phyloP scores from a whole-genome alignment of 2,888 invertebrate genomes.

The Scaptomyza polygonia region DNA sequence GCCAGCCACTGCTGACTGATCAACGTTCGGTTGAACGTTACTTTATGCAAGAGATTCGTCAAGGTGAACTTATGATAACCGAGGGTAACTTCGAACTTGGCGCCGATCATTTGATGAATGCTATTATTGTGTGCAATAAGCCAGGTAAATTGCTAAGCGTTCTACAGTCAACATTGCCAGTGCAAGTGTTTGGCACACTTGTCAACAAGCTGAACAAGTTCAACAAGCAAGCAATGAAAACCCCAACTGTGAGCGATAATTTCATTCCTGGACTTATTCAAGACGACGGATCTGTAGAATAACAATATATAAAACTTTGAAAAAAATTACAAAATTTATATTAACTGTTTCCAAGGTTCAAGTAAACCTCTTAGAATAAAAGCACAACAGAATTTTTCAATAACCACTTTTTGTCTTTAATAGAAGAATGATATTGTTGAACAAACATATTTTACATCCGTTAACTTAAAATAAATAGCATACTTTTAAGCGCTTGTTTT shows the following conservation, averaged over 20 bases:
- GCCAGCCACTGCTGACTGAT: slow-evolving; percentile 16
- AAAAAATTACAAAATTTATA: slow-evolving; percentile 25
- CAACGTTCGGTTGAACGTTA: slow-evolving; percentile 73
- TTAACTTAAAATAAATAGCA: slow-evolving; percentile 4
- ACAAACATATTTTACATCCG: neutral
- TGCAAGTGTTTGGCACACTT: slow-evolving; percentile 94
- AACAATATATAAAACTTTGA: slow-evolving; percentile 1
- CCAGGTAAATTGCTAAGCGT: slow-evolving; percentile 82
- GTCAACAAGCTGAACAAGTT: slow-evolving; percentile 86
- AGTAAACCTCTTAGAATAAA: slow-evolving; percentile 5
- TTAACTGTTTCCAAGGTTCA: slow-evolving; percentile 24
- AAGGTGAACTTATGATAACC: slow-evolving; percentile 94
- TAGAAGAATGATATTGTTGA: neutral
- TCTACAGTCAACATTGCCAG: slow-evolving; percentile 97
- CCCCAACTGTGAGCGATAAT: neutral
- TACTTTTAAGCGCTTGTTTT: slow-evolving; percentile 1
- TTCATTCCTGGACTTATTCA: slow-evolving; percentile 14
- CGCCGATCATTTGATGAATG: slow-evolving; percentile 97
- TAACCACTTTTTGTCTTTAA: neutral
- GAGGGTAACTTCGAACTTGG: slow-evolving; percentile 94
- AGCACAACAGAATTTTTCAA: neutral
- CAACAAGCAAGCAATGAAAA: slow-evolving; percentile 46
- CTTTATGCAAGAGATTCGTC: slow-evolving; percentile 90
- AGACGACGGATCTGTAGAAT: slow-evolving; percentile 46
- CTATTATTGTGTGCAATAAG: slow-evolving; percentile 97